phyloP scores from a whole-genome alignment of 2,113 vertebrate genomes.

The Esox niger region DNA sequence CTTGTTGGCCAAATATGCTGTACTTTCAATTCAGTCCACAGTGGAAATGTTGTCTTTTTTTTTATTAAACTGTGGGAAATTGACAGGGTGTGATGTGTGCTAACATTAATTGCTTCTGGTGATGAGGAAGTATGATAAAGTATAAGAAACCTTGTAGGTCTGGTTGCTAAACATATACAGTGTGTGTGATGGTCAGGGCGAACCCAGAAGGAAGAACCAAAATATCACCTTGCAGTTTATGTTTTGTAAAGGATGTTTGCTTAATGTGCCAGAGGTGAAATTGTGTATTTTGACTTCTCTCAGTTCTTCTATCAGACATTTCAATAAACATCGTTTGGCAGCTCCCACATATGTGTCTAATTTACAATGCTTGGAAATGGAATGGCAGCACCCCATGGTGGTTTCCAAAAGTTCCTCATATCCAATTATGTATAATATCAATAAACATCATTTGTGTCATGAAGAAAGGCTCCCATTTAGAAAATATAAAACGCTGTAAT shows the following conservation, averaged over 20 bases:
- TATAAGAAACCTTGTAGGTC: background rate
- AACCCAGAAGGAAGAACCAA: too few relatives aligned
- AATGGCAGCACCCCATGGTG: background rate
- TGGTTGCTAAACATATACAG: background rate
- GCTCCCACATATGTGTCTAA: background rate
- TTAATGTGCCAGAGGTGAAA: conserved; percentile 4
- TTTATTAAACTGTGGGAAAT: background rate
- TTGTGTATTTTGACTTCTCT: background rate
- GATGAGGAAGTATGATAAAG: background rate
- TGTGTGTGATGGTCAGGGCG: background rate
- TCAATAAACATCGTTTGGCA: background rate
- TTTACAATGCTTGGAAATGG: background rate
- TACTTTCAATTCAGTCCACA: background rate
- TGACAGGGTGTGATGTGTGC: too few relatives aligned
- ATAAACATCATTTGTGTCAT: background rate
- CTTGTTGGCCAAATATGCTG: background rate
- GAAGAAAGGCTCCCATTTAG: background rate
- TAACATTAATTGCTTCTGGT: background rate
- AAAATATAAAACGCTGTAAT: background rate
- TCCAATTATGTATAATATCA: background rate
- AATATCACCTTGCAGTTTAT: too few relatives aligned
- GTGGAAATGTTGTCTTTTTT: background rate
- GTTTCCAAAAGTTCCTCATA: background rate
- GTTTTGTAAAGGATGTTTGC: conserved; percentile 1
- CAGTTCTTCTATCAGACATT: background rate